Base-by-base conservation (phyloP, 1,140 invertebrate species). In the Campodea augens region DNA sequence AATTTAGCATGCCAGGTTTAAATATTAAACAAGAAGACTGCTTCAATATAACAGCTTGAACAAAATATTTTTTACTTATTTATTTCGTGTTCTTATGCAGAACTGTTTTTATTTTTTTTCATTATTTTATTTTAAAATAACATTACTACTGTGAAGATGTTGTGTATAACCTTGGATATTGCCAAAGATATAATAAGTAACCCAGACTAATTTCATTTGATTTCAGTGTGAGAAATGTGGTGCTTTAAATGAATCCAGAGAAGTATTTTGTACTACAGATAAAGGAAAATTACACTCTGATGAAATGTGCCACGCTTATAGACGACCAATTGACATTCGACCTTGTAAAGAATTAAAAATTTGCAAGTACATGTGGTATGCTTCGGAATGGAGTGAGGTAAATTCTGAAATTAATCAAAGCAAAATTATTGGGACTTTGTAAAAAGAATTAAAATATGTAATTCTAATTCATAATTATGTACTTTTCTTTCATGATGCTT, bases 361-460 rank as follows among this genome's bases (percentile, higher is more conserved):
- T 20, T 92, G 80, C 61, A 72, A 74, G 48, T 76, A 69, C 53
- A 70, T 78, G 55, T 96, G 90, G 90, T 88, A 85, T 56, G 71
- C 79, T 1, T 80, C 81, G 4, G 78, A 84, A 52, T 86, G 81
- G 82, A 80, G 80, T 58, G 74, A 81, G 55, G 78, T 80, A 62
- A 57, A 4, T 2, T n/a, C n/a, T n/a, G n/a, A n/a, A n/a, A n/a
- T n/a, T n/a, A n/a, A n/a, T n/a, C n/a, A n/a, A n/a, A n/a, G n/a
- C n/a, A n/a, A n/a, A n/a, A n/a, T n/a, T n/a, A n/a, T n/a, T n/a
- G n/a, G n/a, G n/a, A n/a, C n/a, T n/a, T n/a, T n/a, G n/a, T n/a
- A n/a, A n/a, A n/a, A n/a, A n/a, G n/a, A n/a, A n/a, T n/a, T n/a
- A n/a, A n/a, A n/a, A n/a, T n/a, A n/a, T n/a, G n/a, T n/a, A 20